phyloP scores from a whole-genome alignment of 1,140 invertebrate species.

The Semibalanus balanoides region DNA sequence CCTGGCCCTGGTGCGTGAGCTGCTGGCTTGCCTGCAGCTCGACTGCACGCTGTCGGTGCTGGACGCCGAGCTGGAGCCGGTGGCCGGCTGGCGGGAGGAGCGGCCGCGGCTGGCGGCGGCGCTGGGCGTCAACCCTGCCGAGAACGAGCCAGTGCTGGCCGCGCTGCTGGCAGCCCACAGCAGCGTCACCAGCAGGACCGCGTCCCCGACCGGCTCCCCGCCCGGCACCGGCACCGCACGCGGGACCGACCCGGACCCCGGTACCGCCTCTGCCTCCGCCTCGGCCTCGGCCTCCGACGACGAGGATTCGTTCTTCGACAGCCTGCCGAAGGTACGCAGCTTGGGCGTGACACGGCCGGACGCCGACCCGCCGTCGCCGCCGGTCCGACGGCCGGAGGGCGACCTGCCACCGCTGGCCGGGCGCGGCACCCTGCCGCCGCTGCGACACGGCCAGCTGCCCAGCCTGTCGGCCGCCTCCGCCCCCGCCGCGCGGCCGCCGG shows the following conservation, averaged over 20 bases:
- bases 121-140: not conserved
- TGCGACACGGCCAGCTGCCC: not conserved
- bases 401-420: not conserved
- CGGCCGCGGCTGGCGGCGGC: not conserved
- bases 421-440: not conserved
- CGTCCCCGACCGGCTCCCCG: no score
- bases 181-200: not conserved
- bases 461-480: no score
- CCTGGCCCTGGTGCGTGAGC: not conserved
- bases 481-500: no score
- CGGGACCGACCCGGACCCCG: no score
- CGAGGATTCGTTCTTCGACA: slow-evolving; percentile 4
- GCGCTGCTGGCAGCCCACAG: not conserved
- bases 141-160: not conserved
- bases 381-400: no score
- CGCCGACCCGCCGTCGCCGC: no score
- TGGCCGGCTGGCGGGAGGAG: not conserved
- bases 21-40: not conserved
- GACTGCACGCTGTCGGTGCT: not conserved
- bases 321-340: not conserved
- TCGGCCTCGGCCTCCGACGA: not conserved
- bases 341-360: not conserved
- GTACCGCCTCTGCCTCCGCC: no score
- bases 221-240: no score
- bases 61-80: not conserved